Evolutionary conservation across 2,888 invertebrate genomes (phyloP).

Genomic region (Poecilobothrus nobilitatus): DNA sequence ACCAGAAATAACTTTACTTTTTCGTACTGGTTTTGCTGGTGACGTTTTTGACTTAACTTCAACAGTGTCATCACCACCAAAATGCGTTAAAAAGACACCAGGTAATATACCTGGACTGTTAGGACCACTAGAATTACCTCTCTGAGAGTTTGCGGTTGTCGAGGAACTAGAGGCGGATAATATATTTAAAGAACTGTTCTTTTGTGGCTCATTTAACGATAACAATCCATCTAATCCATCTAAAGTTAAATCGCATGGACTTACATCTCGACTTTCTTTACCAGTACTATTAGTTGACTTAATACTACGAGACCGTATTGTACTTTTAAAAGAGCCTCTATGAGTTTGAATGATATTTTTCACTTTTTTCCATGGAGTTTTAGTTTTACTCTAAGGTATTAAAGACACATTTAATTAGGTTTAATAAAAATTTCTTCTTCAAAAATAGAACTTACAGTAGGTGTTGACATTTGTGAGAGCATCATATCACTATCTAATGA

Average conservation of each 20-base stretch:
- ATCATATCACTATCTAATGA: constrained; percentile 31
- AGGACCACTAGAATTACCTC: background rate
- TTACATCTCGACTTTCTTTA: constrained; percentile 24
- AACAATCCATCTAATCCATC: background rate
- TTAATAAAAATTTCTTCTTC: background rate
- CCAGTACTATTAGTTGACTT: constrained; percentile 22
- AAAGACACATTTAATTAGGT: background rate
- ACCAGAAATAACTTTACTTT: constrained; percentile 30
- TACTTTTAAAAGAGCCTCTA: constrained; percentile 24
- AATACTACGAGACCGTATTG: constrained; percentile 24
- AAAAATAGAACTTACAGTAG: background rate
- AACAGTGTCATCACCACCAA: constrained; percentile 21
- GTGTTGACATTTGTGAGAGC: background rate
- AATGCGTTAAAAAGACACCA: constrained; percentile 20
- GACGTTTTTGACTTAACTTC: constrained; percentile 20
- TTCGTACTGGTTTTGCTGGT: constrained; percentile 23
- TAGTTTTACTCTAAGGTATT: constrained; percentile 43
- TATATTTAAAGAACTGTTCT: constrained; percentile 10
- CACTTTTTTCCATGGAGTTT: constrained; percentile 71
- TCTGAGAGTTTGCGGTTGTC: background rate
- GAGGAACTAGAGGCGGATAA: constrained; percentile 12
- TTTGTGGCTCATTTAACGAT: background rate
- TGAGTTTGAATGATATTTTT: constrained; percentile 65
- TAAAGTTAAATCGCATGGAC: constrained; percentile 21
- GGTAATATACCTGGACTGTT: constrained; percentile 7